These are phyloP conservation scores for Halocynthia roretzi DNA, from an alignment of 23 tunicate species.

Conservation along the genomic window DNA sequence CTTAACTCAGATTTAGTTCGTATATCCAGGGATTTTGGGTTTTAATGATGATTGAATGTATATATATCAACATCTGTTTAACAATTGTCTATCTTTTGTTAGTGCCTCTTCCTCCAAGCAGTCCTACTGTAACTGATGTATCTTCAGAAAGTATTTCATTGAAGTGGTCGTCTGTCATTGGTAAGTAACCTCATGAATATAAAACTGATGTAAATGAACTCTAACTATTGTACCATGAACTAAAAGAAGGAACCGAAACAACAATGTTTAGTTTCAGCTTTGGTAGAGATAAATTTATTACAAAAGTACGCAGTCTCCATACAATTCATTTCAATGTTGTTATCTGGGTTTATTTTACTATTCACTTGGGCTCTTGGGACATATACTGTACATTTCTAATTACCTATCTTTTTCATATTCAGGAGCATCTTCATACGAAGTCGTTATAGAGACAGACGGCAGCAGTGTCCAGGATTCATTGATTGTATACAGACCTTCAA, in stretches of 20 bases:
- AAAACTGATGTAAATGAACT: not conserved
- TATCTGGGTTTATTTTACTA: too few species aligned
- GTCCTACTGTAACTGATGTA: not conserved
- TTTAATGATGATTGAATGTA: too few species aligned
- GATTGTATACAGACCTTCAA: constrained; percentile 15
- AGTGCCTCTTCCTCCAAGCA: constrained; percentile 6
- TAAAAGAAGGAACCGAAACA: not conserved
- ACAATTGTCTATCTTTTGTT: too few species aligned
- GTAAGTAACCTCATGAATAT: not conserved
- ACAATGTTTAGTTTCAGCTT: too few species aligned
- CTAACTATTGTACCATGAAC: not conserved
- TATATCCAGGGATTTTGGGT: too few species aligned
- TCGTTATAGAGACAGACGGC: constrained; percentile 21
- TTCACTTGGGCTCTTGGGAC: too few species aligned
- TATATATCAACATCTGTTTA: too few species aligned
- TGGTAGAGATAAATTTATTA: too few species aligned
- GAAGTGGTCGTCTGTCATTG: not conserved
- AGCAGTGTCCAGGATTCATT: constrained; percentile 11
- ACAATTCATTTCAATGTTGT: not conserved
- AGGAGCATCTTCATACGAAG: constrained; percentile 57
- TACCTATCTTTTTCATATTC: not conserved
- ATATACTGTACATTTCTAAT: too few species aligned
- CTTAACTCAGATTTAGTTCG: too few species aligned
- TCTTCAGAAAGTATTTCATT: not conserved
- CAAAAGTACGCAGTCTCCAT: not conserved